phyloP scores from a whole-genome alignment of 2,888 invertebrate species.

The Magallana nippona region DNA sequence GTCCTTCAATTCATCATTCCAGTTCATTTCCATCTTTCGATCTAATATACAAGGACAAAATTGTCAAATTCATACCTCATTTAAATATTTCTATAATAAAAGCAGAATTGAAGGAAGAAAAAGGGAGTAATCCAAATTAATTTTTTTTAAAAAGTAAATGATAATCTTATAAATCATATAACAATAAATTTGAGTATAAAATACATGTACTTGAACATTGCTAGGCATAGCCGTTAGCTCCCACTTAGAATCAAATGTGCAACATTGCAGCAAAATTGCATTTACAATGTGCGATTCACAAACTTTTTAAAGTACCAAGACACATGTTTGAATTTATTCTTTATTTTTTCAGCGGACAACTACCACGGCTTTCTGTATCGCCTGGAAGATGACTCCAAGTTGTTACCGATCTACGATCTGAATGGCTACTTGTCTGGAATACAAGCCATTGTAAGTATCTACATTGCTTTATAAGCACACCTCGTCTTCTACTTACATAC shows the following conservation, averaged over 20 bases:
- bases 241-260: too few relatives aligned
- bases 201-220: too few relatives aligned
- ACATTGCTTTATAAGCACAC: too few relatives aligned
- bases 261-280: too few relatives aligned
- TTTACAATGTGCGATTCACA: too few relatives aligned
- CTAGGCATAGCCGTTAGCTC: too few relatives aligned
- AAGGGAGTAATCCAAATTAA: not conserved
- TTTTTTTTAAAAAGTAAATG: too few relatives aligned
- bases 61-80: not conserved
- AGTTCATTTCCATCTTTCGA: not conserved
- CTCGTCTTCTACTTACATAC: too few relatives aligned
- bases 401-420: slow-evolving; percentile 71
- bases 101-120: not conserved
- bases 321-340: not conserved
- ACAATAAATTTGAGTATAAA: too few relatives aligned
- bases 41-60: not conserved
- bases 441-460: slow-evolving; percentile 67
- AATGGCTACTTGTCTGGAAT: slow-evolving; percentile 71
- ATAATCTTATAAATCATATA: too few relatives aligned
- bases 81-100: not conserved
- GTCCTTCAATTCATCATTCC: not conserved
- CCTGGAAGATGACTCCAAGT: slow-evolving; percentile 65
- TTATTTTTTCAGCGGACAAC: slow-evolving; percentile 64
- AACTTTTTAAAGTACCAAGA: not conserved
- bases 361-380: slow-evolving; percentile 73